Evolutionary conservation across 2,113 vertebrate genomes (phyloP).

Genomic region (Orycteropus afer): DNA sequence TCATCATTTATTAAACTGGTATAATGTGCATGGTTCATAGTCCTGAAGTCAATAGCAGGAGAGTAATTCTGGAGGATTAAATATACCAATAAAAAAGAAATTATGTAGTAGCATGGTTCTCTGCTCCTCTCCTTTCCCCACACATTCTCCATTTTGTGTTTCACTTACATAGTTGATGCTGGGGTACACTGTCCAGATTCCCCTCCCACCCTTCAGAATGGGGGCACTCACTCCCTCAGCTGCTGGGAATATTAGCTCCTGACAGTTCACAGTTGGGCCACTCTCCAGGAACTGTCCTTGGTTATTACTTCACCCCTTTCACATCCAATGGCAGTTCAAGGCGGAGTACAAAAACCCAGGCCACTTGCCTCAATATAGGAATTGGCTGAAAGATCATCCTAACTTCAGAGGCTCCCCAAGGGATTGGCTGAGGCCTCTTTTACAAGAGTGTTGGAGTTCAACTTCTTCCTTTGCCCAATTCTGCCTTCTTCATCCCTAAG

Average conservation of each 20-base stretch:
- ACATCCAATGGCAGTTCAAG: not conserved
- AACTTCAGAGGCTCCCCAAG: not conserved
- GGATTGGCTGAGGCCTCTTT: not conserved
- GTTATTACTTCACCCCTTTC: not conserved
- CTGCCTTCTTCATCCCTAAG: not conserved
- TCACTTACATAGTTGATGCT: not conserved
- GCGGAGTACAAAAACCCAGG: not conserved
- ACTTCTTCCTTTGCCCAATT: not conserved
- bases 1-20: slow-evolving; percentile 94
- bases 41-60: slow-evolving; percentile 94
- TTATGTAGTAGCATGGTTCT: slow-evolving; percentile 64
- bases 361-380: not conserved
- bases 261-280: not conserved
- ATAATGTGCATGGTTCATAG: slow-evolving; percentile 90
- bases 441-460: not conserved
- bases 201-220: not conserved
- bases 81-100: slow-evolving; percentile 77
- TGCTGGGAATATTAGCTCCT: not conserved
- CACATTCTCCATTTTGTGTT: not conserved
- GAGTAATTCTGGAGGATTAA: slow-evolving; percentile 88
- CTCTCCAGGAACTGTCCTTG: not conserved
- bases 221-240: no score
- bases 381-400: not conserved
- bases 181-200: not conserved
- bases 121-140: slow-evolving; percentile 26